Percentiles rank a stretch among this genome's conserved stretches.
phyloP scores from a whole-genome alignment of 2,797 vertebrate species.

The Corythornis leucogaster region DNA sequence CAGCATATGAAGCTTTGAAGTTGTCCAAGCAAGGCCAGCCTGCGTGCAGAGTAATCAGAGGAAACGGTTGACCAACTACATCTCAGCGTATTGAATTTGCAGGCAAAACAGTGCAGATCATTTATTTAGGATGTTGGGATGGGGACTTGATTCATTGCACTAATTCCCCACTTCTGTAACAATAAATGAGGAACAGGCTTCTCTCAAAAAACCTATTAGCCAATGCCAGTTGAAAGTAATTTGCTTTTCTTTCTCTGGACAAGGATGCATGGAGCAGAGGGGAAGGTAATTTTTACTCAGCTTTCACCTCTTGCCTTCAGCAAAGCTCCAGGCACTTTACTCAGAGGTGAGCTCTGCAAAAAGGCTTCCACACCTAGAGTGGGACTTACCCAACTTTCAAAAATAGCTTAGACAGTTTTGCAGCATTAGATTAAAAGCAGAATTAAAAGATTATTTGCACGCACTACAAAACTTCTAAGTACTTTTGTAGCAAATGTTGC shows the following conservation, averaged over 20 bases:
- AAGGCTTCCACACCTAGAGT: neutral
- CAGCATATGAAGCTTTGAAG: fast-evolving
- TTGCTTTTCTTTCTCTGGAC: neutral
- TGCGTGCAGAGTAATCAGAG: fast-evolving
- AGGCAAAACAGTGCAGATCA: neutral
- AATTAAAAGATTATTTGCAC: neutral
- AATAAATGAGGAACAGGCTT: neutral
- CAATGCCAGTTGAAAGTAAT: neutral
- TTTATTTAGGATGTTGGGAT: neutral
- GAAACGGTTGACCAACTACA: neutral
- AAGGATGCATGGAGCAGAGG: neutral
- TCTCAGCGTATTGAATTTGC: neutral
- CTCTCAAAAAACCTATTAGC: neutral
- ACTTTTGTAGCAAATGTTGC: neutral
- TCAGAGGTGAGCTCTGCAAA: neutral
- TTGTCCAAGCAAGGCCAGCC: neutral
- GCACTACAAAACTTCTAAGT: neutral
- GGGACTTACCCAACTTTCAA: neutral
- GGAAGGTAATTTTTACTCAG: neutral
- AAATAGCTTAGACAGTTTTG: neutral
- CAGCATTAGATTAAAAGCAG: neutral
- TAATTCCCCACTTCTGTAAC: neutral
- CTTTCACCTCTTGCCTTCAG: neutral
- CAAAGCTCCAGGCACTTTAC: neutral
- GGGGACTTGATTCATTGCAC: neutral